Evolutionary conservation across 2,888 invertebrate species (phyloP), one percentile per base, ranked within the genome.

Genomic region (Dryobotodes eremita): DNA sequence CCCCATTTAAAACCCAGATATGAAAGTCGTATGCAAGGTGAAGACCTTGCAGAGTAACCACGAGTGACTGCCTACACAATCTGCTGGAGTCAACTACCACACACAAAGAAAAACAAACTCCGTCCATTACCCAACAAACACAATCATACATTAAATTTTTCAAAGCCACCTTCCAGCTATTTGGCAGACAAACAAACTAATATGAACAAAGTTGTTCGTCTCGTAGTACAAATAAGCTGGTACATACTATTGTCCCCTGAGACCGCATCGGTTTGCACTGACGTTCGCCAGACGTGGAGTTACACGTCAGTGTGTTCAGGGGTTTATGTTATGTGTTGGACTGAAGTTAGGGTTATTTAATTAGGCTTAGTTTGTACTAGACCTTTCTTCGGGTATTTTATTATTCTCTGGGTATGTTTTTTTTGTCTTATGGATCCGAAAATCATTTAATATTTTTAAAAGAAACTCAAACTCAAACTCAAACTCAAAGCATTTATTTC

Each of bases 141-240:
- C 42, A 62, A 62, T 50, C 13, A 68, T 68, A 62, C 11, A 83
- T 76, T 15, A 20, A 42, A 61, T 62, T 62, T 64, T 83, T 75
- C 62, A 68, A 64, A 79, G 17, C n/a, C 62, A 79, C 68, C 68
- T 82, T 10, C 66, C 62, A 77, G 48, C 71, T 80, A 48, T 75
- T 72, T 50, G 11, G 48, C 13, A 65, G 53, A 50, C 71, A 57
- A 75, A 75, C 82, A 46, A 83, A 84, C 84, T 80, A 84, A 84
- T 85, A 85, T 83, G 80, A 80, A 72, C 83, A 75, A 75, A 85
- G 83, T 83, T 83, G 50, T 61, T 26, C 53, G 64, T 80, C 36
- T 61, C 50, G 42, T 17, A 79, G 55, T 62, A 75, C 72, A 83
- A 83, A 83, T 84, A 83, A 84, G 75, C 75, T 80, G 68, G 62